phyloP scores from a whole-genome alignment of 1,140 invertebrate genomes.

The Drosophila oshimai region DNA sequence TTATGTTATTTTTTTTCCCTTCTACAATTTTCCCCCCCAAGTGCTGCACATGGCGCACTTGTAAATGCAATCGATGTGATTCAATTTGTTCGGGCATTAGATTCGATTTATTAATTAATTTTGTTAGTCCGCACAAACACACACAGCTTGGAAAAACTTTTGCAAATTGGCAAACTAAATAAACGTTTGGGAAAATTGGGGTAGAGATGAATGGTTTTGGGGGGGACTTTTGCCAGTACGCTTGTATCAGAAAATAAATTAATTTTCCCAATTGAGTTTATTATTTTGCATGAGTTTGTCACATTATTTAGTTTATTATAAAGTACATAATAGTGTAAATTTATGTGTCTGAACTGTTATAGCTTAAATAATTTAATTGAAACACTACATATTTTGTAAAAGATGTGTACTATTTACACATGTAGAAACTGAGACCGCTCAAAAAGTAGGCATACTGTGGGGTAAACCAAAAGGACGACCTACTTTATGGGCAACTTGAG shows the following conservation, averaged over 20 bases:
- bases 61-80: conserved; percentile 62
- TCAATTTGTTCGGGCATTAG: conserved; percentile 60
- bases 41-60: conserved; percentile 39
- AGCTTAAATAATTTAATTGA: neutral
- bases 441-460: neutral
- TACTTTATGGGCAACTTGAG: conserved; percentile 33
- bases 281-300: neutral
- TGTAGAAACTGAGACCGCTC: neutral
- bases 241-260: neutral
- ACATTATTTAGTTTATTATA: neutral
- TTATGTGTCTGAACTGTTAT: neutral
- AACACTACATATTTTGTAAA: neutral
- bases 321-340: neutral
- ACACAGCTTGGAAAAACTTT: conserved; percentile 18
- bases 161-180: conserved; percentile 8
- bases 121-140: conserved; percentile 4
- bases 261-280: neutral
- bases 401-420: too few species aligned
- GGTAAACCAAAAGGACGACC: neutral
- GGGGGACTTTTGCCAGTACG: neutral
- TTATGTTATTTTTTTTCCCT: neutral
- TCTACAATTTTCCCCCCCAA: conserved; percentile 25
- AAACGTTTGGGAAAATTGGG: neutral
- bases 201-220: neutral
- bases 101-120: conserved; percentile 78